A percentile compares a stretch with the other conserved stretches of the same genome.
These are phyloP conservation scores for Hemitrygon akajei DNA, from an alignment of 2,797 vertebrate species.

Conservation along the genomic window DNA sequence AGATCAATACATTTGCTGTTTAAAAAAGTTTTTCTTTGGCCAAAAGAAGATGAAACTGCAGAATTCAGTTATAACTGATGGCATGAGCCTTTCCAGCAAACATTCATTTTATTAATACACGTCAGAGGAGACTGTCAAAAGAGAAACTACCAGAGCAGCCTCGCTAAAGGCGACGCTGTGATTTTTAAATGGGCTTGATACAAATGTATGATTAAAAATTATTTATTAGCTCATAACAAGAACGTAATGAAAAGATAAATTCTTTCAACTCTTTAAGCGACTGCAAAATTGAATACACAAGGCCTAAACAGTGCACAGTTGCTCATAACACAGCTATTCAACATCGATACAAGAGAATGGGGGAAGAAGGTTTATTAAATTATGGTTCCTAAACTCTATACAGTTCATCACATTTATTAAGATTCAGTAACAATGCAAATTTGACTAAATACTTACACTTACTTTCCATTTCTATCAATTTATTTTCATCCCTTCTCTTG, in stretches of 20 bases:
- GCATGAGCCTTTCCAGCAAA: background rate
- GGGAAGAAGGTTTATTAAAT: background rate
- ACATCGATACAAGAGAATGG: background rate
- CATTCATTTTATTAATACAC: background rate
- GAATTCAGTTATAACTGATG: background rate
- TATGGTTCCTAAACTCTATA: background rate
- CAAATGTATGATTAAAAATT: slow-evolving; percentile 16
- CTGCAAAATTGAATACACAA: background rate
- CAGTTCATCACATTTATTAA: background rate
- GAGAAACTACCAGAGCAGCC: background rate
- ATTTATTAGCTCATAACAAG: background rate
- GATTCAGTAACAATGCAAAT: background rate
- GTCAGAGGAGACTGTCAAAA: background rate
- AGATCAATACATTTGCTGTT: background rate
- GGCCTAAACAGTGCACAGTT: background rate
- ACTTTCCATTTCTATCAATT: background rate
- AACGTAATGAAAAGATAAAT: background rate
- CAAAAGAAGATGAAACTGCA: background rate
- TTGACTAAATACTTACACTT: background rate
- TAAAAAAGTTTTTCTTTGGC: slow-evolving; percentile 1
- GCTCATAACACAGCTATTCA: background rate
- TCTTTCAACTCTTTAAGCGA: background rate
- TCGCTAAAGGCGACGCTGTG: background rate
- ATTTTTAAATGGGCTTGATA: slow-evolving; percentile 7
- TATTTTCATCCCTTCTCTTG: background rate